A percentile compares a stretch with the other conserved stretches of the same genome.
phyloP scores from a whole-genome alignment of 1,140 invertebrate genomes.

The Bombyx mandarina region DNA sequence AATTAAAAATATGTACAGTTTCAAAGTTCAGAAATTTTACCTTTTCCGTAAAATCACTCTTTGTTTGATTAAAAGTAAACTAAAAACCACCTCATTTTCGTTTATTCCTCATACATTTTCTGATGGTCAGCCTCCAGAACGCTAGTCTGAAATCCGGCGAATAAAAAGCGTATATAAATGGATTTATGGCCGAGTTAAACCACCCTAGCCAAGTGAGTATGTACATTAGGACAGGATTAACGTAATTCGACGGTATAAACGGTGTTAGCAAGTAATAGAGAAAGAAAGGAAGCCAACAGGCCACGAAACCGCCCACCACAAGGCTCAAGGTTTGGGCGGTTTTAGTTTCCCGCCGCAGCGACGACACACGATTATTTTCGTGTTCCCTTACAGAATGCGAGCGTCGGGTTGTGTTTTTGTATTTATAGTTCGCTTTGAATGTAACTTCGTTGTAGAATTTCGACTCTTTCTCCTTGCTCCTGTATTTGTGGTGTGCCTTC shows the following conservation, averaged over 20 bases:
- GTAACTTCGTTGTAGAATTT: constrained; percentile 52
- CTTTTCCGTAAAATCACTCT: no score
- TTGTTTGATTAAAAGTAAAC: no score
- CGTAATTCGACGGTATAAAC: constrained; percentile 73
- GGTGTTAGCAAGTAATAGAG: constrained; percentile 86
- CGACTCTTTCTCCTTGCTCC: constrained; percentile 51
- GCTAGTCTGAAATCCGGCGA: constrained; percentile 88
- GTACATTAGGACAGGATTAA: constrained; percentile 78
- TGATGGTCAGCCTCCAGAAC: constrained; percentile 83
- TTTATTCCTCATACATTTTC: constrained; percentile 59
- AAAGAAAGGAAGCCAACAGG: constrained; percentile 81
- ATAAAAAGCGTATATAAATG: constrained; percentile 90
- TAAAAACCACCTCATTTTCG: constrained; percentile 9
- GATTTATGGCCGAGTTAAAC: constrained; percentile 92
- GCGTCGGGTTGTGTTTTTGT: constrained; percentile 39
- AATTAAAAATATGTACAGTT: no score
- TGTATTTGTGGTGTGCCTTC: constrained; percentile 26
- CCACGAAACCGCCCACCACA: constrained; percentile 92
- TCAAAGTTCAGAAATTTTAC: no score
- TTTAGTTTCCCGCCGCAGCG: constrained; percentile 82
- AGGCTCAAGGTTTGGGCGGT: constrained; percentile 92
- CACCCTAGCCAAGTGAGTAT: constrained; percentile 93
- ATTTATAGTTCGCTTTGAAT: constrained; percentile 58
- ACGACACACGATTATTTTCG: constrained; percentile 73
- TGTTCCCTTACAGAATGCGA: constrained; percentile 56